Evolutionary conservation across 1,140 invertebrate genomes (phyloP), one percentile per base, ranked within the genome.

Genomic region (Diachasmimorpha longicaudata): DNA sequence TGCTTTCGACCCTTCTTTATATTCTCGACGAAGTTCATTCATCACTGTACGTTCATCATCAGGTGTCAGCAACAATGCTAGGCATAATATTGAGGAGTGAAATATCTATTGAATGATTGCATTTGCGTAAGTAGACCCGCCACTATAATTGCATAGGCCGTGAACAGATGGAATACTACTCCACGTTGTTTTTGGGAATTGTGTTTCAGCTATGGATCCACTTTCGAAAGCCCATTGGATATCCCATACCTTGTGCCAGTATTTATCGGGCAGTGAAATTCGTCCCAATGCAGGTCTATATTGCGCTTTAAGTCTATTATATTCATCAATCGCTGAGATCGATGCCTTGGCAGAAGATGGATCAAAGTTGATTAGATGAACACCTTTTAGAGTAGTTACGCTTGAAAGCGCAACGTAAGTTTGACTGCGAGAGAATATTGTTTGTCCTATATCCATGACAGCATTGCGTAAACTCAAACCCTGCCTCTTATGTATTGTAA

Each of bases 401-500:
- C 85, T 79, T n/a, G 84, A 86, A 6, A 86, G 74, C 55, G 86
- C 85, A 21, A 87, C 85, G 79, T 86, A 89, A 44, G 77, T 78
- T 79, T 87, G 83, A 13, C 85, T 86, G 69, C 44, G 68, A 74
- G 72, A 77, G 71, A 87, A 86, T 48, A 86, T 72, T 31, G 70
- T 75, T 79, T 82, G 83, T 36, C 81, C 83, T 21, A 79, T 77
- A 74, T 86, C 81, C 11, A 86, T 74, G 13, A 86, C 44, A 31
- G 78, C 81, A 77, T 79, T 82, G 25, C 81, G 39, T 42, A 88
- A 79, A 74, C 82, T 86, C n/a, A 87, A 75, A 10, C 86, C 85
- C 80, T 88, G 85, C 78, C 81, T 82, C 78, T 86, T 88, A 72
- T 88, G 85, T 68, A 89, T 82, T 23, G 86, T 88, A 37, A 86